Base-by-base conservation (phyloP, 2,888 invertebrate species). In the Andrena chrysosceles region DNA sequence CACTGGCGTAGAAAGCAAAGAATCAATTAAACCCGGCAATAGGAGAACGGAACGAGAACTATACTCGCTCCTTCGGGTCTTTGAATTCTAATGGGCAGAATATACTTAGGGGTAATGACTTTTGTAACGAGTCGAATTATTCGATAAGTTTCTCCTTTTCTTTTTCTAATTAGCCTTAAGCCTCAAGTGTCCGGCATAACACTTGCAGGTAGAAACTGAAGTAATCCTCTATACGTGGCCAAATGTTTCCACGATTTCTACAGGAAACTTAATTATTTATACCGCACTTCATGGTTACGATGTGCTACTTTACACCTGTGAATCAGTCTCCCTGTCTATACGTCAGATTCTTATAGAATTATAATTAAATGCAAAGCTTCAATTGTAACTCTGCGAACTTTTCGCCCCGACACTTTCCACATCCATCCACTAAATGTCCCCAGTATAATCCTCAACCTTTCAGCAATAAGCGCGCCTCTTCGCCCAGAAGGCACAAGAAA, bases 221-320 rank as follows among this genome's bases (percentile, higher is more conserved):
- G 29, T 26, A 54, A 33, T 33, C 49, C 5, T 23, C 33, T 33
- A 13, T 33, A 8, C 13, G 7, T 20, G 52, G n/a, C 52, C n/a
- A 52, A 56, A 56, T 2, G n/a, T 16, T 64, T 56, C 73, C 73
- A 73, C 66, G 66, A 73, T 73, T 73, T 73, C 56, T 73, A 67
- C 56, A 56, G 3, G 54, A 35, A 26, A 68, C 26, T 68, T 68
- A 23, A 26, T 8, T 56, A 26, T 56, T 33, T 33, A 31, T 23
- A 20, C 49, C 1, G 56, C 52, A 42, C 16, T 52, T n/a, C 52
- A 20, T 52, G 8, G 52, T 42, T 42, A 42, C 42, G 5, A 16
- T 16, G 42, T 16, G 42, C 42, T 42, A 42, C 42, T 42, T 42
- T 42, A 42, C 42, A 42, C 13, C 42, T 0, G 13, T 4, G 42